Conservation (phyloP, 2,113 vertebrate species). For the Mirza zaza region DNA sequence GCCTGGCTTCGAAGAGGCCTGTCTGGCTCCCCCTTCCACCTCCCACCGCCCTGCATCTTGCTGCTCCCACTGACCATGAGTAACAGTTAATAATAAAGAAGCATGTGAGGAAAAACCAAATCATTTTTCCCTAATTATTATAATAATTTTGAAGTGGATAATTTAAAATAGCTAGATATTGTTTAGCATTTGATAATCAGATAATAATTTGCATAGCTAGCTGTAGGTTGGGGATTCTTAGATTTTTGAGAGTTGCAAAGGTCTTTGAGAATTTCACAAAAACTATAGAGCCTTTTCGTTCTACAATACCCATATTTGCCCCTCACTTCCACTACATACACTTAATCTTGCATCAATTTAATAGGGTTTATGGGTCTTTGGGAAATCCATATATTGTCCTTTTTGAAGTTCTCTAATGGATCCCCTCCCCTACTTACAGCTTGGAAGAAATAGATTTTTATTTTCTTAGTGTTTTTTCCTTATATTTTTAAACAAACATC, state of each 20-base stretch:
- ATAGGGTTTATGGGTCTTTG: neutral
- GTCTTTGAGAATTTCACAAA: neutral
- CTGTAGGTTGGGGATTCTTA: neutral
- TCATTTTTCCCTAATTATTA: neutral
- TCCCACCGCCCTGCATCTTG: neutral
- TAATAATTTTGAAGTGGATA: neutral
- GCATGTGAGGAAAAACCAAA: neutral
- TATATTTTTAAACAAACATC: neutral
- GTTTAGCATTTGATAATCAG: neutral
- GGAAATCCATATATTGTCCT: neutral
- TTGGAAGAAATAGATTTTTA: neutral
- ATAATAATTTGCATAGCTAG: neutral
- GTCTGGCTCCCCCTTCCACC: too few species aligned
- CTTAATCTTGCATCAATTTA: neutral
- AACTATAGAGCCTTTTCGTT: neutral
- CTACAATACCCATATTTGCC: neutral
- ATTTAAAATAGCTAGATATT: neutral
- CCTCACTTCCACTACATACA: neutral
- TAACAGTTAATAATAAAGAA: neutral
- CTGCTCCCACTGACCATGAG: neutral
- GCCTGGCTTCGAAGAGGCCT: neutral
- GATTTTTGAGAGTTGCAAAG: neutral
- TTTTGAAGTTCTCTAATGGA: neutral
- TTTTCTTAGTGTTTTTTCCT: neutral
- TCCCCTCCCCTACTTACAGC: neutral